Percentiles rank a stretch among this genome's conserved stretches.
These are phyloP conservation scores for Emydocephalus ijimae DNA, from an alignment of 2,113 vertebrate species.

Conservation along the genomic window DNA sequence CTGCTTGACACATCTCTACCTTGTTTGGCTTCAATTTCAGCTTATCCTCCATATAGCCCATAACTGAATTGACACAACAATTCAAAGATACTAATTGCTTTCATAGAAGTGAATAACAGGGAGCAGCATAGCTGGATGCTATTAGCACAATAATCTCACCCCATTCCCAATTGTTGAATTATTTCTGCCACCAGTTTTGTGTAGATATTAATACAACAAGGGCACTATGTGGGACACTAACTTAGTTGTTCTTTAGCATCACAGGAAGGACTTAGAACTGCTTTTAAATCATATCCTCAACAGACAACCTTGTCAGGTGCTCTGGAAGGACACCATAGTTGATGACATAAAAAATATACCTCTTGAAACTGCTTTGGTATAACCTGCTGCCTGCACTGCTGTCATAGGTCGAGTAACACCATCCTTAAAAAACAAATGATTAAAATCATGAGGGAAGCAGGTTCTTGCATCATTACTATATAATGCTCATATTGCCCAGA, in stretches of 20 bases:
- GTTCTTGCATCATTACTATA: neutral
- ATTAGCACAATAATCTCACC: neutral
- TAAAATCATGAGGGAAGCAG: slow-evolving; percentile 5
- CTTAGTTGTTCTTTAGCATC: neutral
- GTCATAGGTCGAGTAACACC: slow-evolving; percentile 90
- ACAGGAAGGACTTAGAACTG: neutral
- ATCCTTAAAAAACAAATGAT: slow-evolving; percentile 72
- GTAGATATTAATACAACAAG: neutral
- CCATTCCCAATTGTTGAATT: neutral
- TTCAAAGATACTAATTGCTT: neutral
- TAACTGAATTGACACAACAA: neutral
- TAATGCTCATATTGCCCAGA: neutral
- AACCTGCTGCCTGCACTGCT: slow-evolving; percentile 91
- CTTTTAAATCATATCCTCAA: neutral
- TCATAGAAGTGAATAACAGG: neutral
- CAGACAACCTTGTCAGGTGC: neutral
- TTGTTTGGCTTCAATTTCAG: neutral
- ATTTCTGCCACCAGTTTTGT: neutral
- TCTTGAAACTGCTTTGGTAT: slow-evolving; percentile 79
- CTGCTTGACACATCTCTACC: neutral
- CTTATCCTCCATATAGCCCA: neutral
- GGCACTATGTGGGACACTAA: neutral
- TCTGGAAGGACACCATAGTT: neutral
- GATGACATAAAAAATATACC: slow-evolving; percentile 65
- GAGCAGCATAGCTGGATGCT: neutral